Base-by-base conservation (phyloP, 1,140 invertebrate genomes). In the Hycleus cichorii region DNA sequence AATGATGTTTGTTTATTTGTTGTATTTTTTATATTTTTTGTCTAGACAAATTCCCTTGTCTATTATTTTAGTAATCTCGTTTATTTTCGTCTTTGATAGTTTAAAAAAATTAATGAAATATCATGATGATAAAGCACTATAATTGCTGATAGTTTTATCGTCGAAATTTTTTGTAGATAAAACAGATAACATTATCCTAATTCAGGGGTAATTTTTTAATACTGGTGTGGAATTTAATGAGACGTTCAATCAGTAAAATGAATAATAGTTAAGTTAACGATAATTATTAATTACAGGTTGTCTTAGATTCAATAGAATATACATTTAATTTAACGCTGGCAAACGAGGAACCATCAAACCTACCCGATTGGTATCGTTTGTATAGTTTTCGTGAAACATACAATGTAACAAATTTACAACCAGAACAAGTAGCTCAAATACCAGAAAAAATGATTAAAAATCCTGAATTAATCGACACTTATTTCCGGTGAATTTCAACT, bases 281-380 rank as follows among this genome's bases (percentile, higher is more conserved):
- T 18, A 18, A 18, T 18, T 18, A 1, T 18, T 18, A 1, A 18
- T 57, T 76, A n/a, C 69, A 86, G 86, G 75, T 76, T 64, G 80
- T 90, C 1, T 60, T 82, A 27, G 84, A 91, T 69, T 81, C 83
- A 44, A 77, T 85, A 4, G 90, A 85, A 10, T 93, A 83, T 75
- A 83, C 83, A 2, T 84, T 88, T 64, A 90, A 94, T 71, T 65
- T 93, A 1, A 90, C 86, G 0, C 75, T 81, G 71, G 89, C 90
- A 0, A 93, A 93, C 70, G 56, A 78, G n/a, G 45, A 66, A 32
- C 71, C 71, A 1, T 76, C 79, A 0, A 11, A 8, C 9, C 9
- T 0, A 47, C 86, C 86, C 0, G 66, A 75, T 24, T 89, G 88
- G 87, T 81, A 77, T 47, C 76, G 81, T 68, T 77, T 85, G 5